Conservation (phyloP, 2,113 vertebrate genomes). For the Aix galericulata region DNA sequence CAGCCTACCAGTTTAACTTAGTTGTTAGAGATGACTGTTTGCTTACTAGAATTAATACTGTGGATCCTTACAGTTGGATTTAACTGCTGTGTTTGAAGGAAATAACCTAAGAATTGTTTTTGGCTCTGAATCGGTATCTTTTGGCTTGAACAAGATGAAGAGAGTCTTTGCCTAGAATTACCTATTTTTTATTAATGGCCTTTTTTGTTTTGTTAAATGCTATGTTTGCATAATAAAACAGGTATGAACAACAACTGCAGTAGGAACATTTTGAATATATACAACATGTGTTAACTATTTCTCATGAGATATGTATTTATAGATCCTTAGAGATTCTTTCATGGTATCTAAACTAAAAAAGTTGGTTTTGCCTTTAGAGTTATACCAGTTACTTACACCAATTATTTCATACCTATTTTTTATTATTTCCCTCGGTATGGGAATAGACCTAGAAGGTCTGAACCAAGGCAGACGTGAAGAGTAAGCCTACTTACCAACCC, state of each 20-base stretch:
- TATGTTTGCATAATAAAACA: neutral
- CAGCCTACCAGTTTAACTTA: accelerated
- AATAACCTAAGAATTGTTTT: neutral
- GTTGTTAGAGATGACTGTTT: neutral
- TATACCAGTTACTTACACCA: neutral
- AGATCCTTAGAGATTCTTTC: neutral
- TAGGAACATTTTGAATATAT: neutral
- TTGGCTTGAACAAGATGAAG: neutral
- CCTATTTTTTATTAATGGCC: accelerated
- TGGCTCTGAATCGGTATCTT: neutral
- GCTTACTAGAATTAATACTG: neutral
- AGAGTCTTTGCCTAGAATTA: neutral
- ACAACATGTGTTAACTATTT: neutral
- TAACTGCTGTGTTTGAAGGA: neutral
- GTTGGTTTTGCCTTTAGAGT: neutral
- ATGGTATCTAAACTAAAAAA: neutral
- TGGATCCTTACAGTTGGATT: neutral
- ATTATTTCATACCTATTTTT: neutral
- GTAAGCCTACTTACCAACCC: neutral
- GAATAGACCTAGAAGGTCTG: neutral
- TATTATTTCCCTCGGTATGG: neutral
- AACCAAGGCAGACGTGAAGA: neutral
- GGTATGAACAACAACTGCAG: neutral
- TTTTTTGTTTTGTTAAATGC: neutral
- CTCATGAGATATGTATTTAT: neutral